phyloP scores from a whole-genome alignment of 2,888 invertebrate genomes.

The Ormyrus labotus region DNA sequence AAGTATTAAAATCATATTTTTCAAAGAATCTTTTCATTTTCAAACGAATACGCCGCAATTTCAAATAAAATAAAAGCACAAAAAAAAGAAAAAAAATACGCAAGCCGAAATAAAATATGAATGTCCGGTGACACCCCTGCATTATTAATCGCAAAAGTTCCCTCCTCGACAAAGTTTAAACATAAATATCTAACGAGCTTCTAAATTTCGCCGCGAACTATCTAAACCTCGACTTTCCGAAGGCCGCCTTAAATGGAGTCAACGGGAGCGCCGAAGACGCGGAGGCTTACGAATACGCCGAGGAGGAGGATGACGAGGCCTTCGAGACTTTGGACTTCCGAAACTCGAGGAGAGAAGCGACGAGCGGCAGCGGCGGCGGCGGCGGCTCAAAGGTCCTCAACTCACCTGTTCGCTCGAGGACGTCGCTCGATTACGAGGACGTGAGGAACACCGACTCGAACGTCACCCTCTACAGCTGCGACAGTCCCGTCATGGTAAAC shows the following conservation, averaged over 20 bases:
- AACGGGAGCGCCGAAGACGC: background rate
- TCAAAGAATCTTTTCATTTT: too few species aligned
- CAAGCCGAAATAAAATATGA: too few species aligned
- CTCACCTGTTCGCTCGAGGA: constrained; percentile 10
- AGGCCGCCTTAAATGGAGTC: constrained; percentile 3
- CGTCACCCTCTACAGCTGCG: constrained; percentile 31
- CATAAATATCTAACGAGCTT: too few species aligned
- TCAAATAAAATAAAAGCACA: too few species aligned
- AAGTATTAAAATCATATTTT: too few species aligned
- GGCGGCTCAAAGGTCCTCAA: too few species aligned
- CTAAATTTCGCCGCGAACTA: too few species aligned
- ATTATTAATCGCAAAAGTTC: too few species aligned
- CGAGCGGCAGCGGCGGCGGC: background rate
- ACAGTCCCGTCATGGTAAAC: constrained; percentile 22
- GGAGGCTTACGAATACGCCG: constrained; percentile 9
- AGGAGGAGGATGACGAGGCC: constrained; percentile 16
- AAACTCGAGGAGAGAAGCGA: constrained; percentile 8
- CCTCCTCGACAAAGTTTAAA: too few species aligned
- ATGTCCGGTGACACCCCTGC: too few species aligned
- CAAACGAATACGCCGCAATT: too few species aligned
- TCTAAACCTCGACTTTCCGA: background rate
- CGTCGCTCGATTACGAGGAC: constrained; percentile 4
- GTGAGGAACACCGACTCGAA: constrained; percentile 34
- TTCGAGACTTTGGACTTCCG: constrained; percentile 41
- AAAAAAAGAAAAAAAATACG: too few species aligned